These are phyloP conservation scores for Danio tinwini DNA, from an alignment of 2,797 vertebrate genomes.

Conservation along the genomic window DNA sequence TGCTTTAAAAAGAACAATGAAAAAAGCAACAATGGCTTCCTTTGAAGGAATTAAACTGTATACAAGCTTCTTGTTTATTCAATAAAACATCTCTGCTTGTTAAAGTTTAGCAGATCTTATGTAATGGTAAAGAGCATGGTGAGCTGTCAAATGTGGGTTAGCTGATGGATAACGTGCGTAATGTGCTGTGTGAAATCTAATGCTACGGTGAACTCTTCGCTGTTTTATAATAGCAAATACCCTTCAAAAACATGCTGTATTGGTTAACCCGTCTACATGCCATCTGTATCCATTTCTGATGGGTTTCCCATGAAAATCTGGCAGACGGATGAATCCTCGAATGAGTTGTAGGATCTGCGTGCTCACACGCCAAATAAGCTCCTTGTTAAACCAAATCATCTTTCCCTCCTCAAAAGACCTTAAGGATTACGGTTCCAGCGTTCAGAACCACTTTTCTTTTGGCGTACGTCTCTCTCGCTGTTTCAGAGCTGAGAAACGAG, in stretches of 20 bases:
- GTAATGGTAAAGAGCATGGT: constrained; percentile 4
- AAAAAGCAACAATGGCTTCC: constrained; percentile 42
- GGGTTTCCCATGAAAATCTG: constrained; percentile 77
- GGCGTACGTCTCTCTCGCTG: constrained; percentile 67
- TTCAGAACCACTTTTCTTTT: constrained; percentile 72
- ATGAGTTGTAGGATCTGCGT: constrained; percentile 44
- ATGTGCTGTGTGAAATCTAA: constrained; percentile 21
- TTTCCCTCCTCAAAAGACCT: constrained; percentile 70
- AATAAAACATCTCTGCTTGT: constrained; percentile 22
- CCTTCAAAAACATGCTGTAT: constrained; percentile 40
- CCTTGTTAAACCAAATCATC: constrained; percentile 76
- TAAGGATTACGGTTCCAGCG: constrained; percentile 65
- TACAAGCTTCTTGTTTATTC: constrained; percentile 30
- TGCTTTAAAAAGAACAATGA: constrained; percentile 57
- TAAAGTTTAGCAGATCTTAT: constrained; percentile 23
- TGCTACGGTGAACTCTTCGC: constrained; percentile 11
- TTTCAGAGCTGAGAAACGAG: constrained; percentile 53
- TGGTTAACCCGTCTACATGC: constrained; percentile 55
- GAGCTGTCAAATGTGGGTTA: constrained; percentile 43
- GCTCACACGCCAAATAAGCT: constrained; percentile 63
- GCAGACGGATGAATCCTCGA: constrained; percentile 57
- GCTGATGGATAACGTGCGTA: constrained; percentile 33
- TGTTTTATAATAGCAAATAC: constrained; percentile 4
- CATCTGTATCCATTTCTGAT: constrained; percentile 69
- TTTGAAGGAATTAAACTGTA: constrained; percentile 27